These are phyloP conservation scores for Clarias laeviceps DNA, from an alignment of 2,797 vertebrate genomes.

Conservation along the genomic window DNA sequence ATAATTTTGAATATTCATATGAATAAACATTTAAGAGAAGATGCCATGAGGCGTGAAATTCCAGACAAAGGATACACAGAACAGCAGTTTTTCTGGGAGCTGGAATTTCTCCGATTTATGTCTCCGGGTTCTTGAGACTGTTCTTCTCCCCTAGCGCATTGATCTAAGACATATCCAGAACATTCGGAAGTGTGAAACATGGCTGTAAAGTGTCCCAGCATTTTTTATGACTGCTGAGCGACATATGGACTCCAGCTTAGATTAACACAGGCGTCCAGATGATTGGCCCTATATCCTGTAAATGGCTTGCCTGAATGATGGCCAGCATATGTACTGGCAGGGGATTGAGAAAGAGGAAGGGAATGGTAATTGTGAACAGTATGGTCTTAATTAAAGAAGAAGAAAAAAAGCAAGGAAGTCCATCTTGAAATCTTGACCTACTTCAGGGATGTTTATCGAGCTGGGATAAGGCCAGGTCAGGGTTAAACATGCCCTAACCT, in stretches of 20 bases:
- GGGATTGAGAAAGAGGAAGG: constrained; percentile 70
- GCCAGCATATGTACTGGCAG: constrained; percentile 70
- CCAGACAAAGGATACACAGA: constrained; percentile 43
- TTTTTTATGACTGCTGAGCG: constrained; percentile 66
- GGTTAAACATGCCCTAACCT: constrained; percentile 19
- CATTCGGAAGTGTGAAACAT: constrained; percentile 81
- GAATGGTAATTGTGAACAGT: constrained; percentile 74
- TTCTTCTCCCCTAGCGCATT: background rate
- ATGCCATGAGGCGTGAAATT: constrained; percentile 17
- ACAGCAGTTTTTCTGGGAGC: constrained; percentile 32
- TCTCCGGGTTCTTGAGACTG: constrained; percentile 1
- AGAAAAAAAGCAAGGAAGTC: constrained; percentile 52
- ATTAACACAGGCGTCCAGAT: constrained; percentile 66
- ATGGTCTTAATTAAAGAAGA: constrained; percentile 75
- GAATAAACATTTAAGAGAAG: background rate
- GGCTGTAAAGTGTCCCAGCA: constrained; percentile 73
- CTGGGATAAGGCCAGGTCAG: constrained; percentile 29
- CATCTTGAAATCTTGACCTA: constrained; percentile 22
- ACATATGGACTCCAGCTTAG: constrained; percentile 76
- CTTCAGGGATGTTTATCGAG: background rate
- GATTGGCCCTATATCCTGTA: constrained; percentile 69
- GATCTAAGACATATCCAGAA: constrained; percentile 60
- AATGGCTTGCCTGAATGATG: constrained; percentile 65
- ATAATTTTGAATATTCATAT: background rate
- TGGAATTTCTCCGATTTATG: constrained; percentile 31